A percentile compares a stretch with the other conserved stretches of the same genome.
Conservation (phyloP, 1,140 invertebrate species). For the Lasaia peninsularis region DNA sequence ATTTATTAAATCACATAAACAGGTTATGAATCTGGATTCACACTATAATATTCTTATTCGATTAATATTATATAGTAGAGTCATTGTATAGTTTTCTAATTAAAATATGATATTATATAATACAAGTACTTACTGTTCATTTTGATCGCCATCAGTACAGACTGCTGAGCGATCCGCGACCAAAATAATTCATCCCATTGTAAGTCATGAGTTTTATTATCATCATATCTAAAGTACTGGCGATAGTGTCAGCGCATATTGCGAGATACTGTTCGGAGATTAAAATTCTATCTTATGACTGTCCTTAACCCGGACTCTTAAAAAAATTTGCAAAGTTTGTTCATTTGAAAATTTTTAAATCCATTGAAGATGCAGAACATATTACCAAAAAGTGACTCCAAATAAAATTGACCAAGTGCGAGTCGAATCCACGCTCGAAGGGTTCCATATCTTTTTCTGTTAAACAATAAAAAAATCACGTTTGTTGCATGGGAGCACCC, state of each 20-base stretch:
- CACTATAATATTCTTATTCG: not conserved
- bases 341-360: not conserved
- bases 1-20: no score
- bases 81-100: no score
- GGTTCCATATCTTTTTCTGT: no score
- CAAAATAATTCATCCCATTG: constrained; percentile 39
- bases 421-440: no score
- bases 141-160: constrained; percentile 45
- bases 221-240: constrained; percentile 39
- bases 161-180: constrained; percentile 41
- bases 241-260: constrained; percentile 46
- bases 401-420: no score
- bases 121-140: constrained; percentile 54
- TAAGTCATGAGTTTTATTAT: constrained; percentile 60
- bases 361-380: not conserved
- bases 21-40: no score
- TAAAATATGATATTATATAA: constrained; percentile 12
- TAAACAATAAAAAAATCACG: no score
- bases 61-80: no score
- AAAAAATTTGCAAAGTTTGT: constrained; percentile 1
- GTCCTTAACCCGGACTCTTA: constrained; percentile 11
- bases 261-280: constrained; percentile 34
- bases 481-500: no score
- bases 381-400: no score
- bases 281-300: constrained; percentile 48